Base-by-base conservation (phyloP, 2,888 invertebrate genomes). In the Crioceris asparagi region DNA sequence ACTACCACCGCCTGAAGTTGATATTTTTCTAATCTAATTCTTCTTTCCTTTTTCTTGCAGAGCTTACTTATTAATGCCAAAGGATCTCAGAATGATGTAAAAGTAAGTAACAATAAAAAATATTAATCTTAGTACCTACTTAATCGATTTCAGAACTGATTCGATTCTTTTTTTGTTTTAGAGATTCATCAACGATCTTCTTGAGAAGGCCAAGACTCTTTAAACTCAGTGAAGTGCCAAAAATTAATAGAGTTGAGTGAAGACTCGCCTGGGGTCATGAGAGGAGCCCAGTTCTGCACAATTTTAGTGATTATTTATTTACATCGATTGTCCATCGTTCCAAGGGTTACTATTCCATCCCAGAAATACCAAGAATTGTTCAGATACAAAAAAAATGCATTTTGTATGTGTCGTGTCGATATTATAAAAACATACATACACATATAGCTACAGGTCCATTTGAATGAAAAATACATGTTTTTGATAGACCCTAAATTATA, bases 141-240 rank as follows among this genome's bases (percentile, higher is more conserved):
- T 44, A 44, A n/a, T n/a, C n/a, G n/a, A n/a, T n/a, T n/a, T n/a
- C n/a, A n/a, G n/a, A n/a, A n/a, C n/a, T n/a, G n/a, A n/a, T n/a
- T n/a, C n/a, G n/a, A n/a, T n/a, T n/a, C n/a, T n/a, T n/a, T 57
- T 56, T 60, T 56, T 53, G 55, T 78, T 76, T 41, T 74, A 86
- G 86, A 87, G 85, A 79, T 88, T 88, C 68, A 85, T 87, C 64
- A 84, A 84, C 62, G 87, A 87, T 67, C 73, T 88, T 61, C 71
- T 88, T 66, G 86, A 85, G 64, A 83, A 85, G 66, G 86, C 86
- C 62, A 87, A 87, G 69, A 87, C 87, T 62, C 77, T 88, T 64
- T 85, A 82, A 75, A 65, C 52, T 44, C 47, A 57, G 59, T 57
- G 52, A 61, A 58, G 63, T 65, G 64, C 64, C 64, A 65, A 63